phyloP scores from a whole-genome alignment of 2,797 vertebrate genomes.

The Sciurus vulgaris region DNA sequence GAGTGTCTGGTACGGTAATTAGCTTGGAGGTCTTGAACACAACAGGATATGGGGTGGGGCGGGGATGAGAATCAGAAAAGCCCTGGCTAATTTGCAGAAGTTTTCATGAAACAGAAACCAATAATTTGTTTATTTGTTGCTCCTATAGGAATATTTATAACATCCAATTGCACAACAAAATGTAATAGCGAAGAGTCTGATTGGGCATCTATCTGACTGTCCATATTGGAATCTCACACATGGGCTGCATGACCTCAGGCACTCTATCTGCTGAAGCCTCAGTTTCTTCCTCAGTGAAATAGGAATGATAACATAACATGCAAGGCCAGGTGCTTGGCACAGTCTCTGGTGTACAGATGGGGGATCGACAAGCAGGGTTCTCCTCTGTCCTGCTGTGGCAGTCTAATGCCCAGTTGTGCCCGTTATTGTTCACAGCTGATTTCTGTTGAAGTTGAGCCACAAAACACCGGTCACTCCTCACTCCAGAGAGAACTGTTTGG shows the following conservation, averaged over 20 bases:
- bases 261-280: background rate
- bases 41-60: slow-evolving; percentile 58
- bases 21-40: slow-evolving; percentile 64
- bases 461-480: background rate
- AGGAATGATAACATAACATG: background rate
- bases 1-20: slow-evolving; percentile 77
- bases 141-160: slow-evolving; percentile 3
- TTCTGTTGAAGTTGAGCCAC: background rate
- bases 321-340: accelerated
- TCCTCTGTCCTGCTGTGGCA: background rate
- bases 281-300: slow-evolving; percentile 34
- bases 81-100: slow-evolving; percentile 49
- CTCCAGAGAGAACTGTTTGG: background rate
- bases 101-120: slow-evolving; percentile 64
- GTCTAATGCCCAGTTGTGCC: accelerated
- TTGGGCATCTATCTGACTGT: background rate
- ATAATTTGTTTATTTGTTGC: slow-evolving; percentile 48
- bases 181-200: background rate
- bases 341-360: background rate
- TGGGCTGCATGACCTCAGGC: background rate
- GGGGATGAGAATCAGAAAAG: background rate
- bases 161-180: background rate
- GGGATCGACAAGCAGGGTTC: no score
- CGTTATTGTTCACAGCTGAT: background rate
- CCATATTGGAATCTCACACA: background rate